Evolutionary conservation across 92 coral and sea anemone genomes (phyloP), one percentile per base, ranked within the genome.

Genomic region (Palythoa grandiflora): DNA sequence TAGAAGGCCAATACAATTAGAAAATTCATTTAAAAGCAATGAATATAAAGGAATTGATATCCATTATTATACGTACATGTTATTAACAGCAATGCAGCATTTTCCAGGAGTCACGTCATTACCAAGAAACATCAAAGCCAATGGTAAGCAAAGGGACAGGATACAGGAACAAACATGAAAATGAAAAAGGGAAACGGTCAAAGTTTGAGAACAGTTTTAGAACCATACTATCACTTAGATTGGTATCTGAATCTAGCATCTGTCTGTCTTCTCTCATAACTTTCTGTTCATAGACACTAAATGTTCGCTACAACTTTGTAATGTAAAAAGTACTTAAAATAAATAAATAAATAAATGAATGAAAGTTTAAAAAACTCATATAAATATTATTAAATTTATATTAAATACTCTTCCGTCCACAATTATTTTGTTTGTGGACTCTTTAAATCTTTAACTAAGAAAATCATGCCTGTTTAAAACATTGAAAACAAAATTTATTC

Each of bases 1-100:
- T 63, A 78, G 86, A 87, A 87, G 3, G 85, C 93, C 90, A 80
- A 21, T 40, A 71, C 2, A 28, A 54, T 65, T 50, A 81, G 87
- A 71, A 80, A 65, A 17, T 65, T 81, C 37, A 57, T 51, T 38
- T 12, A 47, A 44, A 15, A 81, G 20, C 68, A 40, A 6, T 39
- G 35, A 55, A 79, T 3, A 60, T 11, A 79, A 38, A 79, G 0
- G 9, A 44, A 81, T 44, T 47, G 37, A 81, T 40, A 68, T 20
- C 38, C 48, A 21, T 38, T 66, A 53, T 77, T n/a, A 47, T 81
- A 81, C 86, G 20, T 81, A 81, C 86, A 66, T 14, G 76, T 60
- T 52, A 9, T 35, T 9, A 12, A 19, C n/a, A 28, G 21, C 86
- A 66, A 51, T 11, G 75, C 75, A 48, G 60, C 76, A 68, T 78